Percentiles rank a stretch among this genome's conserved stretches.
phyloP scores from a whole-genome alignment of 2,888 invertebrate genomes.

The Hemicrepidius hirtus region DNA sequence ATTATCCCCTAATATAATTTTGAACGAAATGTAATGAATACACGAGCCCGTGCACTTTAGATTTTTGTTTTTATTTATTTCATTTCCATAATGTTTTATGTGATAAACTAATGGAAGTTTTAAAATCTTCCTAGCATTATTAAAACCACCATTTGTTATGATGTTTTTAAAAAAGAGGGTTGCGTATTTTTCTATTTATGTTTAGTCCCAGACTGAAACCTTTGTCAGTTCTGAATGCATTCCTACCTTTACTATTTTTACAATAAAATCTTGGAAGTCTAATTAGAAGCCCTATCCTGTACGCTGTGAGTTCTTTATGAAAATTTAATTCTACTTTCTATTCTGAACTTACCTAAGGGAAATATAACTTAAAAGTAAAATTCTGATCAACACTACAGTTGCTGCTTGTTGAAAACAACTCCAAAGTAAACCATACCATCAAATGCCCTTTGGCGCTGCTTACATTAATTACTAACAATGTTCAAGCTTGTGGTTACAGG shows the following conservation, averaged over 20 bases:
- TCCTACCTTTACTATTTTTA: not conserved
- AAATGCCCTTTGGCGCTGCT: not conserved
- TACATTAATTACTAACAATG: too few species aligned
- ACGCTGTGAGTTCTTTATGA: not conserved
- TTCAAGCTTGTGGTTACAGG: too few species aligned
- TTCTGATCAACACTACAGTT: not conserved
- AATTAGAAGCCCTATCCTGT: conserved; percentile 1
- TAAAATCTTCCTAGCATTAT: not conserved
- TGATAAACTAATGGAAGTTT: conserved; percentile 13
- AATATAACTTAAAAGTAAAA: too few species aligned
- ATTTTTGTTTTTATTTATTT: conserved; percentile 12
- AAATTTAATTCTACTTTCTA: not conserved
- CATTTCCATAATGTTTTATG: conserved; percentile 3
- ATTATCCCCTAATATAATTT: conserved; percentile 15
- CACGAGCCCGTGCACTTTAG: conserved; percentile 5
- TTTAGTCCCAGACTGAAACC: too few species aligned
- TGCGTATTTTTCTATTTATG: too few species aligned
- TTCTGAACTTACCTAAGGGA: conserved; percentile 3
- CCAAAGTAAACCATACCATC: not conserved
- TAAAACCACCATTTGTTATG: not conserved
- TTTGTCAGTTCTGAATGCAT: not conserved
- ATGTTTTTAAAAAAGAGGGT: too few species aligned
- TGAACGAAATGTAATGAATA: conserved; percentile 1
- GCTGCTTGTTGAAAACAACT: not conserved
- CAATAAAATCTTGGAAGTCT: not conserved